phyloP scores from a whole-genome alignment of 2,888 invertebrate genomes.

The Lordiphosa fenestrarum region DNA sequence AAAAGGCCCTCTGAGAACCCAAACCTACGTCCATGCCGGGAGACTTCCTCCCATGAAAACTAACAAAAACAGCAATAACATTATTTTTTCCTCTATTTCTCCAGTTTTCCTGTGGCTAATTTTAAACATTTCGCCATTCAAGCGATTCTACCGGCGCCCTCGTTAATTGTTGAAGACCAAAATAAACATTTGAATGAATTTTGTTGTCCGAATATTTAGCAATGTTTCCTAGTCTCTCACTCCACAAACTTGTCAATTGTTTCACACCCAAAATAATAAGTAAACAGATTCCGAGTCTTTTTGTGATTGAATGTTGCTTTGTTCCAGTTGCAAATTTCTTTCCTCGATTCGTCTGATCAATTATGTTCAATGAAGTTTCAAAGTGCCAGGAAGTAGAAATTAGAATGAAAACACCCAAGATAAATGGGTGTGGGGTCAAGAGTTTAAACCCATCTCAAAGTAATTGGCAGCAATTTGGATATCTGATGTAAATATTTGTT shows the following conservation, averaged over 20 bases:
- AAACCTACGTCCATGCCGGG: slow-evolving; percentile 28
- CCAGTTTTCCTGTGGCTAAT: slow-evolving; percentile 38
- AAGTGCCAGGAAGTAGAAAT: slow-evolving; percentile 51
- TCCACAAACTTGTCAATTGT: too few species aligned
- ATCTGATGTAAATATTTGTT: slow-evolving; percentile 44
- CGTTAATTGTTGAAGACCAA: slow-evolving; percentile 28
- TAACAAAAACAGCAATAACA: slow-evolving; percentile 5
- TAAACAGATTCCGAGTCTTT: slow-evolving; percentile 8
- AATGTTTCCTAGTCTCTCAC: too few species aligned
- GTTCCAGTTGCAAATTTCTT: slow-evolving; percentile 34
- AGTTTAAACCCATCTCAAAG: slow-evolving; percentile 4
- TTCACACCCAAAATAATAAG: slow-evolving; percentile 8
- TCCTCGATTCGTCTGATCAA: slow-evolving; percentile 32
- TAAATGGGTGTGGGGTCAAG: slow-evolving; percentile 11
- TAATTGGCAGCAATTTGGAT: not conserved
- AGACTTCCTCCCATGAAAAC: slow-evolving; percentile 11
- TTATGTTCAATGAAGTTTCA: slow-evolving; percentile 41
- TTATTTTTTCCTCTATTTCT: slow-evolving; percentile 29
- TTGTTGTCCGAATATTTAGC: slow-evolving; percentile 2
- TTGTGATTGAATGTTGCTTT: slow-evolving; percentile 19
- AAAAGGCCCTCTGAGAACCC: slow-evolving; percentile 6
- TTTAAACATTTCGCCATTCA: slow-evolving; percentile 70
- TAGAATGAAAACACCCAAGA: slow-evolving; percentile 25
- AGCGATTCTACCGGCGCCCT: slow-evolving; percentile 40
- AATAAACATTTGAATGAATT: slow-evolving; percentile 46